phyloP scores from a whole-genome alignment of 2,113 vertebrate genomes.

The Saccopteryx leptura region DNA sequence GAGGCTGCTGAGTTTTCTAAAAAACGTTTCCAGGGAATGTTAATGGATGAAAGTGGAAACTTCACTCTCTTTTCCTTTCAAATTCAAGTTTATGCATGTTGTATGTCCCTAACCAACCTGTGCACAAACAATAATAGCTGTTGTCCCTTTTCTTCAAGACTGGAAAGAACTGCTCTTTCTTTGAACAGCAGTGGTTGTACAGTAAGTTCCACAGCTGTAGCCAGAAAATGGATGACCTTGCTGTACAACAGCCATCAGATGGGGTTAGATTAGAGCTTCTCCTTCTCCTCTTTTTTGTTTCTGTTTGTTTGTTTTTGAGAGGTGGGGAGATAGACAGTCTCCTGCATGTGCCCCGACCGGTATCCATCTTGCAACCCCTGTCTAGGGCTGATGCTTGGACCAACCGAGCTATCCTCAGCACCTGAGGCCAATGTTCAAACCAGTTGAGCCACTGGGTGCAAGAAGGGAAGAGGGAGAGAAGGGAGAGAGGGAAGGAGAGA shows the following conservation, averaged over 20 bases:
- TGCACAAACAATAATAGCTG: not conserved
- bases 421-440: too few relatives aligned
- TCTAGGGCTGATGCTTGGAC: too few relatives aligned
- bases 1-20: not conserved
- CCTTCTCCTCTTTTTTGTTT: not conserved
- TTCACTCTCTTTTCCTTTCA: not conserved
- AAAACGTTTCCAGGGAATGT: not conserved
- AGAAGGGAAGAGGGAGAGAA: too few relatives aligned
- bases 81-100: not conserved
- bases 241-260: constrained; percentile 80
- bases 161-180: constrained; percentile 58
- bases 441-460: too few relatives aligned
- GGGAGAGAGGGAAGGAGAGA: too few relatives aligned
- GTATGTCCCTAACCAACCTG: not conserved
- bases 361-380: too few relatives aligned
- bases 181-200: constrained; percentile 77
- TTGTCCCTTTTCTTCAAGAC: constrained; percentile 3
- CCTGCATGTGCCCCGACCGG: too few relatives aligned
- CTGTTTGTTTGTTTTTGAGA: constrained; percentile 36
- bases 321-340: too few relatives aligned
- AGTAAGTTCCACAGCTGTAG: constrained; percentile 75
- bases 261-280: constrained; percentile 84
- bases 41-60: not conserved
- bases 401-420: too few relatives aligned
- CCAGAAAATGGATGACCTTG: constrained; percentile 76